Percentiles rank a stretch among this genome's conserved stretches.
These are phyloP conservation scores for Andricus grossulariae DNA, from an alignment of 1,140 invertebrate genomes.

Conservation along the genomic window DNA sequence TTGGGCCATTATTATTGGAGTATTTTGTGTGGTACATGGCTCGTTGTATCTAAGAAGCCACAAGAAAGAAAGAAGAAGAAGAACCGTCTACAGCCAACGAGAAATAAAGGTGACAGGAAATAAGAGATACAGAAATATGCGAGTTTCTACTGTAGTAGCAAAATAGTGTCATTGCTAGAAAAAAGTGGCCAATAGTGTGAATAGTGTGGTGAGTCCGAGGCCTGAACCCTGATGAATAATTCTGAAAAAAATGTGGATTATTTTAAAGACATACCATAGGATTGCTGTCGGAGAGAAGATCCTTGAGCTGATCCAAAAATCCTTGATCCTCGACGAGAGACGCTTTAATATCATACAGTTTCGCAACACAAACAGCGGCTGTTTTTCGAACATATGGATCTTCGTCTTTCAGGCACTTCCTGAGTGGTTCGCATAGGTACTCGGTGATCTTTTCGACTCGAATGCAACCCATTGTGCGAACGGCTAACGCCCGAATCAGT, in stretches of 20 bases:
- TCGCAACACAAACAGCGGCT: constrained; percentile 99
- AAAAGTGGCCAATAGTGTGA: too few relatives aligned
- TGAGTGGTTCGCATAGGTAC: constrained; percentile 98
- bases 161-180: too few relatives aligned
- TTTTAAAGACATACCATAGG: constrained; percentile 91
- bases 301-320: constrained; percentile 97
- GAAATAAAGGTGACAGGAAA: too few relatives aligned
- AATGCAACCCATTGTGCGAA: constrained; percentile 99
- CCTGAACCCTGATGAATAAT: not conserved
- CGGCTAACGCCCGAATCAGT: constrained; percentile 97
- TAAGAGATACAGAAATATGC: too few relatives aligned
- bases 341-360: constrained; percentile 99
- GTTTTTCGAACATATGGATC: constrained; percentile 99
- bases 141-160: too few relatives aligned
- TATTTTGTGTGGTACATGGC: too few relatives aligned
- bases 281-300: constrained; percentile 98
- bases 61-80: too few relatives aligned
- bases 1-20: too few relatives aligned
- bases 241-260: constrained; percentile 24
- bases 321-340: constrained; percentile 98
- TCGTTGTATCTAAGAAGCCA: too few relatives aligned
- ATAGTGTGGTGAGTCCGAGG: too few relatives aligned
- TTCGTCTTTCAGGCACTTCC: constrained; percentile 99
- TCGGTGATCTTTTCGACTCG: constrained; percentile 99
- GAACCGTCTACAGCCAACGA: too few relatives aligned